A percentile compares a stretch with the other conserved stretches of the same genome.
Evolutionary conservation across 2,797 vertebrate species (phyloP).

Genomic region (Mus caroli): DNA sequence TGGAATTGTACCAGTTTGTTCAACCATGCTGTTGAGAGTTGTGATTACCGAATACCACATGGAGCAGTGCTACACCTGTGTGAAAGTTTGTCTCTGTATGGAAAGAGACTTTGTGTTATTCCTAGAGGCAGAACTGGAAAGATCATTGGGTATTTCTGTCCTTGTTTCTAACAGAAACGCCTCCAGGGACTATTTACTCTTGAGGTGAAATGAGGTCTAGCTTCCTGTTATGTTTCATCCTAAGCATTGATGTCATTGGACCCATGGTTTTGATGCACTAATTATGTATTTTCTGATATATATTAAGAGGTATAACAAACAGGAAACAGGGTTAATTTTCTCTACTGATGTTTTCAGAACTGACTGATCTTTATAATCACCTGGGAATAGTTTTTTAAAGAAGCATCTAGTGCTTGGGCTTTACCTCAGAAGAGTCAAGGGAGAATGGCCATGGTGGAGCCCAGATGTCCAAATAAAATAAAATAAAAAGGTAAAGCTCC

Average conservation of each 20-base stretch:
- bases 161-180: slow-evolving; percentile 66
- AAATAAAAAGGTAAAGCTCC: background rate
- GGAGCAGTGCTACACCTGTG: background rate
- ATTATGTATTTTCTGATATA: slow-evolving; percentile 72
- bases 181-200: slow-evolving; percentile 54
- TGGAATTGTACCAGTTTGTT: background rate
- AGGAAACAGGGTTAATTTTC: slow-evolving; percentile 44
- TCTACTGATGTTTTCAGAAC: background rate
- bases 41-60: slow-evolving; percentile 12
- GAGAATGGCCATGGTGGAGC: background rate
- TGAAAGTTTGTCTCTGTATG: background rate
- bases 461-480: background rate
- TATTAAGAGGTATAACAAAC: slow-evolving; percentile 65
- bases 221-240: slow-evolving; percentile 43
- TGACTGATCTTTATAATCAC: background rate
- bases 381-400: background rate
- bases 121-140: slow-evolving; percentile 57
- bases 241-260: slow-evolving; percentile 45
- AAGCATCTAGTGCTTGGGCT: background rate
- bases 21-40: slow-evolving; percentile 56
- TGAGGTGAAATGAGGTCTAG: slow-evolving; percentile 51
- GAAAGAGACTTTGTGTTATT: slow-evolving; percentile 62
- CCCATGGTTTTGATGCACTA: slow-evolving; percentile 46
- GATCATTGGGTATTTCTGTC: slow-evolving; percentile 69
- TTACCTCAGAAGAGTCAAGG: background rate